Evolutionary conservation across 2,888 invertebrate genomes (phyloP).

Genomic region (Hyalella azteca): DNA sequence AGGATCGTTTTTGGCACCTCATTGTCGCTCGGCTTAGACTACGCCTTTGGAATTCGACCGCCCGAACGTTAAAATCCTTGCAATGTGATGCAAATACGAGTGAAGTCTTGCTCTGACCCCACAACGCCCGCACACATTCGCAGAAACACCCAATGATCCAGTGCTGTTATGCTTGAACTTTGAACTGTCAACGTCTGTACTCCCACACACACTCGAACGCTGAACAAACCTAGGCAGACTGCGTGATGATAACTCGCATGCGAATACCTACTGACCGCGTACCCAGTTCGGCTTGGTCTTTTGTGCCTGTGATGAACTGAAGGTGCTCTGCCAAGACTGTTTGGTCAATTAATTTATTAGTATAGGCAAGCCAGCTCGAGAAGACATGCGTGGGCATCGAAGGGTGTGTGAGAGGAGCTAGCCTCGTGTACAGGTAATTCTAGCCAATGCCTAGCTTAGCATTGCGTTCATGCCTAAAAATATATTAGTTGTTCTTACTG

Average conservation of each 20-base stretch:
- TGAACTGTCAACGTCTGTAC: not conserved
- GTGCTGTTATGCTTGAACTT: not conserved
- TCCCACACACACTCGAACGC: not conserved
- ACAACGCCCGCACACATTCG: no score
- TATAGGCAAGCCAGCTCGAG: constrained; percentile 9
- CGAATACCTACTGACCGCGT: no score
- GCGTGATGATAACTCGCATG: no score
- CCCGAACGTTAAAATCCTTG: not conserved
- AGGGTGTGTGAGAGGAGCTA: constrained; percentile 32
- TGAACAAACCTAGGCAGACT: no score
- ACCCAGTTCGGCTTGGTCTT: no score
- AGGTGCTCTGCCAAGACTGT: not conserved
- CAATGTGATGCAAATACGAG: no score
- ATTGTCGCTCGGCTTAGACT: not conserved
- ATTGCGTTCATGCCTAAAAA: not conserved
- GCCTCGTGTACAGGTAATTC: constrained; percentile 23
- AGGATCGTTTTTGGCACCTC: not conserved
- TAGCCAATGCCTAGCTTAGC: not conserved
- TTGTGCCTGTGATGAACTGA: no score
- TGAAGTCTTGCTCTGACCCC: no score
- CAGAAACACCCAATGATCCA: no score
- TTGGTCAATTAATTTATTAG: not conserved
- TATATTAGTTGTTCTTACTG: no score
- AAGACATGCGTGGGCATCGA: constrained; percentile 4
- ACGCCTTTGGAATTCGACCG: not conserved